Evolutionary conservation across 1,140 invertebrate genomes (phyloP), one percentile per base, ranked within the genome.

Genomic region (Drosophila nikananu): DNA sequence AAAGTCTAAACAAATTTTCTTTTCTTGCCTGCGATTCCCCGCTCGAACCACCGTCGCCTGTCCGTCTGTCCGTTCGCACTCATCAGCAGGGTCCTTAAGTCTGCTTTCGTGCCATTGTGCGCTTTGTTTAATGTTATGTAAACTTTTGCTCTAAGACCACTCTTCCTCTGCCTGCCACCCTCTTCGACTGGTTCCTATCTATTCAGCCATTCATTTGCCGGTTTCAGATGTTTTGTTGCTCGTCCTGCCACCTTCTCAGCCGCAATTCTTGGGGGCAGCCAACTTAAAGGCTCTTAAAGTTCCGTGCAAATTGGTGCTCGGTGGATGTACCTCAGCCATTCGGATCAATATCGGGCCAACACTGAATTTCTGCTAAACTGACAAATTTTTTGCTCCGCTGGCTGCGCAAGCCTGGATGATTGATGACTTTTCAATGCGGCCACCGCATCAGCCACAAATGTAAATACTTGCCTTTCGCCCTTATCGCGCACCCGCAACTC

Each of bases 111-210:
- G 67, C 81, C 77, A 89, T 89, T 89, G 84, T 89, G 78, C 84
- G 86, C 84, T 90, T 90, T 89, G 84, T 89, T 89, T 89, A 89
- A 89, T 89, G 84, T 89, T 89, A 89, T 89, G 84, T 90, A 89
- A 89, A 89, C 84, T 89, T 89, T 90, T 89, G 75, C 82, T 77
- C 64, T 76, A 68, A 68, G 64, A 51, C 57, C 58, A 76, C 77
- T 48, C 41, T 63, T n/a, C 57, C 62, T 57, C 39, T 35, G 35
- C 32, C 68, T 42, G 72, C 70, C 60, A 41, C 70, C 49, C 74
- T 65, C 75, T 80, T 81, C 71, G 72, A 70, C 80, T 78, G 83
- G 77, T 77, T 83, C 59, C 74, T 89, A 89, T 89, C 84, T 89
- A 83, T 90, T 87, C 84, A 84, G 61, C 70, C 84, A 89, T 89